Base-by-base conservation (phyloP, 2,113 vertebrate genomes). In the Anarhynchus alexandrinus region DNA sequence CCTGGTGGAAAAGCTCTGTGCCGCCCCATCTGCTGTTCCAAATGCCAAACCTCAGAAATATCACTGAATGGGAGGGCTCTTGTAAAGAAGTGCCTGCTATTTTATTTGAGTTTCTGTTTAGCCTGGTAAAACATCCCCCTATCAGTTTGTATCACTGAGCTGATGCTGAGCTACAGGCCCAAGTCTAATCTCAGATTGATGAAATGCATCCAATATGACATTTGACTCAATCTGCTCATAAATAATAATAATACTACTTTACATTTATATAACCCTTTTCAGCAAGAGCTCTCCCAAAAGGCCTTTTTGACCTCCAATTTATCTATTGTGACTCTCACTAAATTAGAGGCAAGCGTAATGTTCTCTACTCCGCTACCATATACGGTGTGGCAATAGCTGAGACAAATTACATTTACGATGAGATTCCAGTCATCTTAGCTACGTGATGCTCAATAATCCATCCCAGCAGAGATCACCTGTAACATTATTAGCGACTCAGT, bases 81-180 rank as follows among this genome's bases (percentile, higher is more conserved):
- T 79, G 36, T 83, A 82, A 96, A 77, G 86, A 84, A 61, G 14
- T 10, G 34, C 83, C 97, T 95, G 83, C 67, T 86, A 65, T 86
- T 98, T 92, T 55, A 73, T 90, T 91, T 42, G 86, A 87, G 95
- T 93, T 95, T 97, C 84, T 94, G 85, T 93, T 97, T 96, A 96
- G 88, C 96, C 91, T 95, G 65, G 64, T 97, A 95, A 97, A 96
- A 97, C 88, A 95, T 92, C 76, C 54, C 38, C 14, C 38, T 91
- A 90, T 91, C 83, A 82, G 54, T 82, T 87, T 83, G 71, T 94
- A 78, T 95, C 77, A 90, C 64, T n/a, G 65, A 94, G 82, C 73
- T 84, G 82, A 47, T 96, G 93, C 91, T 81, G 83, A 96, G 88
- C 87, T 95, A 96, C 93, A 72, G 77, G 66, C 34, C 84, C 55